A percentile compares a stretch with the other conserved stretches of the same genome.
phyloP scores from a whole-genome alignment of 2,888 invertebrate genomes.

The Scaptomyza reducta region DNA sequence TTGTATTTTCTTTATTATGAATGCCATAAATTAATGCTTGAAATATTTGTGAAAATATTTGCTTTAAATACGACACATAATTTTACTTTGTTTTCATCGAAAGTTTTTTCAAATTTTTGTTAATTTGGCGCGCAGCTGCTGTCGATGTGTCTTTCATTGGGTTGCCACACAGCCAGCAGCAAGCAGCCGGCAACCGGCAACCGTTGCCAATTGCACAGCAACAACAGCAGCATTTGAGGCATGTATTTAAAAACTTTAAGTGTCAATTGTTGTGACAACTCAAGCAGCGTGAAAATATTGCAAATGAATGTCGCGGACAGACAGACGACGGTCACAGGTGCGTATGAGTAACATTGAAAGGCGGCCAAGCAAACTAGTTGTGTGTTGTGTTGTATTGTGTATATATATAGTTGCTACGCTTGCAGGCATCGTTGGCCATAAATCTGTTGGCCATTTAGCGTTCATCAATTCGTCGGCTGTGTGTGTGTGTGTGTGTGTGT shows the following conservation, averaged over 20 bases:
- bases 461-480: constrained; percentile 68
- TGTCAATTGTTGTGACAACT: constrained; percentile 80
- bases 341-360: constrained; percentile 78
- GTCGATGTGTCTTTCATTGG: constrained; percentile 75
- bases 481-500: constrained; percentile 27
- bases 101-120: constrained; percentile 57
- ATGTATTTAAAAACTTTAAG: constrained; percentile 74
- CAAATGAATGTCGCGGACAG: constrained; percentile 66
- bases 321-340: constrained; percentile 67
- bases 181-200: constrained; percentile 12
- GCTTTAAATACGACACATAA: constrained; percentile 52
- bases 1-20: constrained; percentile 53
- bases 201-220: constrained; percentile 7
- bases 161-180: constrained; percentile 35
- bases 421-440: constrained; percentile 64
- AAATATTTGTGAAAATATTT: constrained; percentile 70
- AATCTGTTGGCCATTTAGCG: constrained; percentile 76
- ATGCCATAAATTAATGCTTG: constrained; percentile 67
- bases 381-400: constrained; percentile 38
- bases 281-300: constrained; percentile 73
- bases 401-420: constrained; percentile 15
- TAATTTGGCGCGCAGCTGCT: constrained; percentile 74
- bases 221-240: constrained; percentile 41
- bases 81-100: constrained; percentile 61
- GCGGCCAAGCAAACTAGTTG: constrained; percentile 74